Evolutionary conservation across 2,797 vertebrate genomes (phyloP).

Genomic region (Pseudomugil tenellus): DNA sequence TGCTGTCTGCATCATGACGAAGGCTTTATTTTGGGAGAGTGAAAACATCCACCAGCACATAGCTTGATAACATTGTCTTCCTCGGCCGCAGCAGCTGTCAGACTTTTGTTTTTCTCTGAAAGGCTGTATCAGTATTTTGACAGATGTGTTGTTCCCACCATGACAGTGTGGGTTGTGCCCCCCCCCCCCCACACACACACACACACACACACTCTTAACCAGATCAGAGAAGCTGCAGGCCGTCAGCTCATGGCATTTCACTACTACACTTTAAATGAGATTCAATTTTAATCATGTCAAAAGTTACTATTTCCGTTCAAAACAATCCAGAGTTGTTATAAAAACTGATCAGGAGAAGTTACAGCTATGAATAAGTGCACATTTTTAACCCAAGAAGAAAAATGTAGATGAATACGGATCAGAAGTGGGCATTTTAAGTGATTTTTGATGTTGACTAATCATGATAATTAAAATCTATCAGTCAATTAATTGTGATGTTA

Average conservation of each 20-base stretch:
- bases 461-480: too few species aligned
- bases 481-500: too few species aligned
- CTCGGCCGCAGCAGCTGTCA: constrained; percentile 56
- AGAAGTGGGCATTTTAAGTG: too few species aligned
- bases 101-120: constrained; percentile 48
- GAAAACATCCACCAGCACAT: constrained; percentile 10
- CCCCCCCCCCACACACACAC: too few species aligned
- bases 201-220: too few species aligned
- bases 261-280: not conserved
- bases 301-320: too few species aligned
- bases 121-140: constrained; percentile 66
- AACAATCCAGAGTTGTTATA: too few species aligned
- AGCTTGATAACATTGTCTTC: constrained; percentile 31
- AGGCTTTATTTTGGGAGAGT: constrained; percentile 31
- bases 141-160: constrained; percentile 66
- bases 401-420: too few species aligned
- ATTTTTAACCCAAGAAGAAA: too few species aligned
- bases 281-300: not conserved
- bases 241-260: not conserved
- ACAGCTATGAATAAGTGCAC: too few species aligned
- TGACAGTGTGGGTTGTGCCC: constrained; percentile 36
- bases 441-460: too few species aligned
- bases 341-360: too few species aligned
- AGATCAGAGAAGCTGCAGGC: constrained; percentile 19
- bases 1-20: not conserved